A percentile compares a stretch with the other conserved stretches of the same genome.
Evolutionary conservation across 1,140 invertebrate species (phyloP).

Genomic region (Drosophila virilis): DNA sequence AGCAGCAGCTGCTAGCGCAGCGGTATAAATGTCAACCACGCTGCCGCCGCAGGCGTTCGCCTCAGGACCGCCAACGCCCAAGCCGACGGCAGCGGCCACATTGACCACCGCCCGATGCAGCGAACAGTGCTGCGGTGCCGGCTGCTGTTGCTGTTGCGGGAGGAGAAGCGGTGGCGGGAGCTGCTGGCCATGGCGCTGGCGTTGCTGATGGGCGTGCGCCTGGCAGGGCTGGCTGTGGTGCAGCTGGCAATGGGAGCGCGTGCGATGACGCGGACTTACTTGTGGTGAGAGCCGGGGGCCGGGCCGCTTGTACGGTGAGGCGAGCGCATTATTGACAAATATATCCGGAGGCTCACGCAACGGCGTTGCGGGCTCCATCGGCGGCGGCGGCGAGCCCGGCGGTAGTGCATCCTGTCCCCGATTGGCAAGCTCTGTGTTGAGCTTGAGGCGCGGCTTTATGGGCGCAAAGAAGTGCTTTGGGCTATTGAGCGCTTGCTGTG

Average conservation of each 20-base stretch:
- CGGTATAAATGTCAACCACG: slow-evolving; percentile 69
- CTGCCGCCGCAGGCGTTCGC: slow-evolving; percentile 37
- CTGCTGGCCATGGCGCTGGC: slow-evolving; percentile 41
- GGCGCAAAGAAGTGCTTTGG: slow-evolving; percentile 83
- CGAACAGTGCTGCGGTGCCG: slow-evolving; percentile 41
- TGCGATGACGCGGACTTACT: slow-evolving; percentile 76
- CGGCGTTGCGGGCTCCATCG: slow-evolving; percentile 17
- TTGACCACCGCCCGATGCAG: slow-evolving; percentile 69
- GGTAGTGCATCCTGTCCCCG: slow-evolving; percentile 50
- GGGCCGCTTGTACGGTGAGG: slow-evolving; percentile 72
- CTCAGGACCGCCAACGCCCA: slow-evolving; percentile 41
- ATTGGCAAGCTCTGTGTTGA: slow-evolving; percentile 78
- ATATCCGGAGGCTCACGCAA: slow-evolving; percentile 75
- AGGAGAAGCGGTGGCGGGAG: slow-evolving; percentile 2
- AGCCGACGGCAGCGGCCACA: slow-evolving; percentile 70
- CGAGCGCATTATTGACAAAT: slow-evolving; percentile 78
- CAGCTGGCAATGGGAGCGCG: slow-evolving; percentile 55
- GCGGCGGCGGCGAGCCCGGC: slow-evolving; percentile 66
- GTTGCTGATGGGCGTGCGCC: slow-evolving; percentile 29
- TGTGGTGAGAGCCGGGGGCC: slow-evolving; percentile 62
- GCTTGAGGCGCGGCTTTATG: slow-evolving; percentile 78
- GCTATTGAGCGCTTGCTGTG: slow-evolving; percentile 69
- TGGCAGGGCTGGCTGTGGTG: slow-evolving; percentile 31
- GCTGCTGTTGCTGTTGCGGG: too few species aligned
- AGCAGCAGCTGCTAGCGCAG: slow-evolving; percentile 64